Evolutionary conservation across 2,113 vertebrate genomes (phyloP).

Genomic region (Megaceryle torquata): DNA sequence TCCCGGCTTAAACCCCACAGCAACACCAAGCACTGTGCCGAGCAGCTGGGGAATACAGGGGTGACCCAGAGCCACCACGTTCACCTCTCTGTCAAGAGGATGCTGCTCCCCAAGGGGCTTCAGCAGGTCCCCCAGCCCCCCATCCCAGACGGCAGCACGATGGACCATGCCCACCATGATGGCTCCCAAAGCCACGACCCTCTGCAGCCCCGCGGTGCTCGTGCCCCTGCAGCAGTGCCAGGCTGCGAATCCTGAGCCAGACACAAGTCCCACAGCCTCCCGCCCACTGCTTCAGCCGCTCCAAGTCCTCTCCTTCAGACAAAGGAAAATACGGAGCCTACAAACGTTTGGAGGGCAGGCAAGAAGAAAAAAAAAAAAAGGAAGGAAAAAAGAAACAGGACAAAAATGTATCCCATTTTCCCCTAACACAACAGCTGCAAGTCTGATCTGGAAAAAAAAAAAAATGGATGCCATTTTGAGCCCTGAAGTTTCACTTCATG

Average conservation of each 20-base stretch:
- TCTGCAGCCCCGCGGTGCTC: not conserved
- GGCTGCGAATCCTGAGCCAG: not conserved
- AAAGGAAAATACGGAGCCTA: not conserved
- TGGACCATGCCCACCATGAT: not conserved
- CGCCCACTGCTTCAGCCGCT: not conserved
- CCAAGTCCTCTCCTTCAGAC: not conserved
- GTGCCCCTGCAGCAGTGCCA: not conserved
- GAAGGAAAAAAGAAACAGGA: not conserved
- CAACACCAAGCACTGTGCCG: not conserved
- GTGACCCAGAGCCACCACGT: not conserved
- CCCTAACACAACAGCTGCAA: not conserved
- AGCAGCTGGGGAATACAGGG: accelerated
- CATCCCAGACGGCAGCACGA: not conserved
- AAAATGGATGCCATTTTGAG: not conserved
- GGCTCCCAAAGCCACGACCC: not conserved
- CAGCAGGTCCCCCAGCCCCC: not conserved
- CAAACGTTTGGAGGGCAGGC: accelerated
- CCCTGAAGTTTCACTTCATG: not conserved
- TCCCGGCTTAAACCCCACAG: not conserved
- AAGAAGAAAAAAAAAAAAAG: too few species aligned
- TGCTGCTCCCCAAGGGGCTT: not conserved
- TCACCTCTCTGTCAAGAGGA: not conserved
- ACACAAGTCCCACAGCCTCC: not conserved
- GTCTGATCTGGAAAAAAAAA: not conserved
- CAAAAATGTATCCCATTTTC: accelerated